A percentile compares a stretch with the other conserved stretches of the same genome.
Evolutionary conservation across 2,797 vertebrate genomes (phyloP).

Genomic region (Crocidura indochinensis): DNA sequence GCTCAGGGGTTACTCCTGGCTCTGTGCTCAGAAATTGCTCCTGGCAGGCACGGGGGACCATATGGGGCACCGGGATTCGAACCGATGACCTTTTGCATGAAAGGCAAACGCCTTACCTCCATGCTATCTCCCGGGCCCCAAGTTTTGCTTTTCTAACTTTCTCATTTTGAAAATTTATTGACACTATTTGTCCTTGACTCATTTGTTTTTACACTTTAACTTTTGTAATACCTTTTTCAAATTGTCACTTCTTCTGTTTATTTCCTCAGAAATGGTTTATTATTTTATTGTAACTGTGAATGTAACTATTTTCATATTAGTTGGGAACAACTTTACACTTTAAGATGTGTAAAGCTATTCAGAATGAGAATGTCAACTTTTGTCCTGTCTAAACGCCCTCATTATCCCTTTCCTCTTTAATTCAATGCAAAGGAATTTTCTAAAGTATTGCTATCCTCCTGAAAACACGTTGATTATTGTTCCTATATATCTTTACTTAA

Average conservation of each 20-base stretch:
- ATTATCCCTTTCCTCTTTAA: neutral
- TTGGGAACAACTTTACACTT: neutral
- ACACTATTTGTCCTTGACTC: neutral
- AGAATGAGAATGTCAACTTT: neutral
- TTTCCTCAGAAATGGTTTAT: conserved; percentile 37
- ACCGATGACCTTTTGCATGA: too few relatives aligned
- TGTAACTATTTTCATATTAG: neutral
- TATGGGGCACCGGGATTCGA: too few relatives aligned
- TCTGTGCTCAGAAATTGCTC: too few relatives aligned
- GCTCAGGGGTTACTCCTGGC: too few relatives aligned
- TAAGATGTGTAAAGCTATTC: neutral
- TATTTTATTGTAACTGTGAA: conserved; percentile 39
- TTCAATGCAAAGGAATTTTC: neutral
- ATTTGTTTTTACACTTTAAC: neutral
- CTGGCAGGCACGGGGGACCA: too few relatives aligned
- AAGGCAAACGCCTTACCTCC: too few relatives aligned
- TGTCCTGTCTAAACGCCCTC: neutral
- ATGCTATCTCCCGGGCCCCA: too few relatives aligned
- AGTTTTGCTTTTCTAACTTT: conserved; percentile 14
- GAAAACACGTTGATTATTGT: neutral
- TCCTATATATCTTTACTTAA: neutral
- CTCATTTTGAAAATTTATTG: neutral
- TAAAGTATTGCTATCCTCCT: neutral
- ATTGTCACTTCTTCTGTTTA: conserved; percentile 54
- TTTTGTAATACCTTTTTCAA: conserved; percentile 1